phyloP scores from a whole-genome alignment of 2,113 vertebrate genomes.

The Nesoenas mayeri region DNA sequence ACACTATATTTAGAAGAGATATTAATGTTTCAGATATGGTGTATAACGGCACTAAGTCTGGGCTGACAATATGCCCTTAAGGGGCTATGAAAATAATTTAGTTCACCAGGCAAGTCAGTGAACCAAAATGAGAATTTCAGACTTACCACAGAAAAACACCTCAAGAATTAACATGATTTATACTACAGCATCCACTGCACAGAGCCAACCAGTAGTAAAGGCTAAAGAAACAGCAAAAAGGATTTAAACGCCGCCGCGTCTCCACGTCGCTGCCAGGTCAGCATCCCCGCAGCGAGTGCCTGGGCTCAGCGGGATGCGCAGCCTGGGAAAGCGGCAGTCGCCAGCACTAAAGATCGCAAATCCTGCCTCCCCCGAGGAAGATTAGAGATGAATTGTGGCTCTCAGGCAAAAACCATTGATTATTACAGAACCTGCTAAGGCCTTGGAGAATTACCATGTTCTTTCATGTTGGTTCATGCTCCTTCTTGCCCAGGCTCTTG shows the following conservation, averaged over 20 bases:
- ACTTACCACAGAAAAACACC: slow-evolving; percentile 42
- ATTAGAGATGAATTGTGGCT: slow-evolving; percentile 42
- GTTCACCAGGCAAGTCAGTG: slow-evolving; percentile 10
- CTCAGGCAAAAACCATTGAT: neutral
- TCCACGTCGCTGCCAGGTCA: neutral
- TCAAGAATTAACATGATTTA: slow-evolving; percentile 66
- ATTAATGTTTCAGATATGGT: slow-evolving; percentile 68
- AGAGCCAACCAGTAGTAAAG: slow-evolving; percentile 5
- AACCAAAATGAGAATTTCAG: slow-evolving; percentile 69
- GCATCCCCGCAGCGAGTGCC: neutral
- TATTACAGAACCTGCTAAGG: neutral
- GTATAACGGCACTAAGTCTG: slow-evolving; percentile 52
- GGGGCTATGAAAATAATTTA: slow-evolving; percentile 73
- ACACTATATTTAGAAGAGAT: slow-evolving; percentile 47
- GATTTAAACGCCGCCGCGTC: fast-evolving
- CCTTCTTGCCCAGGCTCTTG: neutral
- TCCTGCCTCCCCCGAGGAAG: neutral
- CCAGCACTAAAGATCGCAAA: slow-evolving; percentile 29
- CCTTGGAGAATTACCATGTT: neutral
- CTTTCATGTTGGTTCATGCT: neutral
- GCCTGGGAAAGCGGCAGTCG: neutral
- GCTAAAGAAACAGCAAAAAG: neutral
- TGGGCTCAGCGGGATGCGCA: slow-evolving; percentile 2
- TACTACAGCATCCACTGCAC: slow-evolving; percentile 38
- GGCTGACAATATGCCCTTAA: slow-evolving; percentile 68